Evolutionary conservation across 2,797 vertebrate genomes (phyloP).

Genomic region (Tragelaphus eurycerus): DNA sequence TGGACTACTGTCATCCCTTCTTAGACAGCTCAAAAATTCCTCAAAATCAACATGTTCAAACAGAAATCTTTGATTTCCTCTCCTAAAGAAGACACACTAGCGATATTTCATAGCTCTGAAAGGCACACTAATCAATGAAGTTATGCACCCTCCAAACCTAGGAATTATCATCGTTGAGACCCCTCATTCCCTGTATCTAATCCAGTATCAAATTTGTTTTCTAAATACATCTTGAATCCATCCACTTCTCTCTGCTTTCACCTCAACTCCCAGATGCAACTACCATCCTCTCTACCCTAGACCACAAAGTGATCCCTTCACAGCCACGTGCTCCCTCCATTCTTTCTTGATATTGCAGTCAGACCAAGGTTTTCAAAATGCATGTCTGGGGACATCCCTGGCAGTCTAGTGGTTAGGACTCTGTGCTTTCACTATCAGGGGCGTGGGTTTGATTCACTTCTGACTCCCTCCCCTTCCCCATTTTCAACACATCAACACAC

Average conservation of each 20-base stretch:
- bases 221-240: neutral
- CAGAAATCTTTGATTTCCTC: constrained; percentile 16
- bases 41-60: neutral
- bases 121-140: neutral
- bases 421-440: neutral
- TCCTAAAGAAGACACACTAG: neutral
- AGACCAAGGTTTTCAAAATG: neutral
- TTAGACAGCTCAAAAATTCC: neutral
- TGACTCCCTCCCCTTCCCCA: neutral
- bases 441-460: neutral
- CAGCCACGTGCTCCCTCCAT: neutral
- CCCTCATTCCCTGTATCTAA: neutral
- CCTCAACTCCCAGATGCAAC: neutral
- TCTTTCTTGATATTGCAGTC: neutral
- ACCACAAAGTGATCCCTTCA: neutral
- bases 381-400: neutral
- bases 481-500: neutral
- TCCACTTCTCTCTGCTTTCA: neutral
- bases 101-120: neutral
- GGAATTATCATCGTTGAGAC: neutral
- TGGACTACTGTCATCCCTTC: neutral
- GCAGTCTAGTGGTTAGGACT: neutral
- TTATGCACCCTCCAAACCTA: neutral
- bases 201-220: neutral
- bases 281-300: neutral